phyloP scores from a whole-genome alignment of 2,888 invertebrate species.

The Caenorhabditis doughertyi region DNA sequence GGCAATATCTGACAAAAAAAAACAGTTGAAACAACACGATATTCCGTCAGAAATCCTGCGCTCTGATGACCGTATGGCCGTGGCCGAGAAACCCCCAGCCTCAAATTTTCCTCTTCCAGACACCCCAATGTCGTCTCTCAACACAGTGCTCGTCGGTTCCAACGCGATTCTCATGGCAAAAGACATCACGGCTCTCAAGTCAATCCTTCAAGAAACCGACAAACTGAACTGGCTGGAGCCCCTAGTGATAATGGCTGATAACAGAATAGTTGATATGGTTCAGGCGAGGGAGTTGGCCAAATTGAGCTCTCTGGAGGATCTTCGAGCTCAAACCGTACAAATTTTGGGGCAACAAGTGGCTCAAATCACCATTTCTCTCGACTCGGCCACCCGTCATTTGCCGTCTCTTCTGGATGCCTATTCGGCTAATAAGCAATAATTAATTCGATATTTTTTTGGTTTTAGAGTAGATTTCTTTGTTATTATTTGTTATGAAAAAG shows the following conservation, averaged over 20 bases:
- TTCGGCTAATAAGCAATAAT: slow-evolving; percentile 18
- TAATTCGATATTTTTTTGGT: neutral
- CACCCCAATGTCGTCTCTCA: slow-evolving; percentile 76
- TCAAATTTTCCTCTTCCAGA: slow-evolving; percentile 47
- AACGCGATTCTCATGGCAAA: slow-evolving; percentile 76
- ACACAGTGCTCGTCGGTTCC: slow-evolving; percentile 66
- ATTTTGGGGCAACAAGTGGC: slow-evolving; percentile 68
- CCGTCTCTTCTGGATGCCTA: slow-evolving; percentile 49
- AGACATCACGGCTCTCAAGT: slow-evolving; percentile 72
- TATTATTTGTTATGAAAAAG: slow-evolving; percentile 32
- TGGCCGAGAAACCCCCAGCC: too few species aligned
- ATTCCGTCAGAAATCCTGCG: too few species aligned
- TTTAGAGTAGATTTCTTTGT: slow-evolving; percentile 32
- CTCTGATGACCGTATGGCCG: too few species aligned
- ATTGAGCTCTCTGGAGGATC: slow-evolving; percentile 70
- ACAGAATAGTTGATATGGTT: slow-evolving; percentile 73
- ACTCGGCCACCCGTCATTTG: slow-evolving; percentile 53
- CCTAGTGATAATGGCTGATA: slow-evolving; percentile 73
- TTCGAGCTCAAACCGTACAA: slow-evolving; percentile 72
- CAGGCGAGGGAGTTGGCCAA: slow-evolving; percentile 72
- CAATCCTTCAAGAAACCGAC: slow-evolving; percentile 75
- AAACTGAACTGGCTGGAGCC: slow-evolving; percentile 77
- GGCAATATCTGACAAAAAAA: too few species aligned
- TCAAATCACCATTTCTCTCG: slow-evolving; percentile 64
- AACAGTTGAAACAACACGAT: too few species aligned